Conservation (phyloP, 2,888 invertebrate species). For the Mythimna loreyi region DNA sequence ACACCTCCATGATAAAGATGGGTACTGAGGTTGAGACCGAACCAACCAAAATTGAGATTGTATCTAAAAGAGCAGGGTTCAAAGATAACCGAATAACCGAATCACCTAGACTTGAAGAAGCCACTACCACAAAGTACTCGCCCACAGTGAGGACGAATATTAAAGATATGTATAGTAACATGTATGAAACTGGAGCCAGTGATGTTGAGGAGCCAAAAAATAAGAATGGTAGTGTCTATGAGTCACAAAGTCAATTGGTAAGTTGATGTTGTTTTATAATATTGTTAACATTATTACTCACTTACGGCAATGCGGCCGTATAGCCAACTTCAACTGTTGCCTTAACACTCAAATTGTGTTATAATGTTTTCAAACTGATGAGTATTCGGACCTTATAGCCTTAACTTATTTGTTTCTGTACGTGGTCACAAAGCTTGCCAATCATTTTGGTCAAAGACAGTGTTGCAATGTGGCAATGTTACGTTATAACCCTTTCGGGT, state of each 20-base stretch:
- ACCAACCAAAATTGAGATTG: constrained; percentile 63
- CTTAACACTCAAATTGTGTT: not conserved
- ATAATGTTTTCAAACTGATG: no score
- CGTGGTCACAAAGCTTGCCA: not conserved
- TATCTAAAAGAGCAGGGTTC: constrained; percentile 81
- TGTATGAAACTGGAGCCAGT: constrained; percentile 64
- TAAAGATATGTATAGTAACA: constrained; percentile 57
- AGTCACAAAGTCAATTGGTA: constrained; percentile 82
- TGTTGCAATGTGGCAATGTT: not conserved
- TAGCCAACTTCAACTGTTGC: not conserved
- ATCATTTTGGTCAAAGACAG: no score
- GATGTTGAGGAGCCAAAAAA: constrained; percentile 61
- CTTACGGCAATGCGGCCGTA: no score
- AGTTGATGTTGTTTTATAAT: constrained; percentile 52
- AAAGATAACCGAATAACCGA: constrained; percentile 75
- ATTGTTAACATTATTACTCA: not conserved
- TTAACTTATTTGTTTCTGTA: not conserved
- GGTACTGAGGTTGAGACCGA: constrained; percentile 4
- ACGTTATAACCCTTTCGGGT: no score
- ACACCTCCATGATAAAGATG: constrained; percentile 28
- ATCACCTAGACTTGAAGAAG: constrained; percentile 48
- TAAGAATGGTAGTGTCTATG: constrained; percentile 63
- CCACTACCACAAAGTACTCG: constrained; percentile 34
- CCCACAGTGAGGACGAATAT: constrained; percentile 33
- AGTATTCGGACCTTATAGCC: no score